phyloP scores from a whole-genome alignment of 92 coral and sea anemone species.

The Galaxea fascicularis region DNA sequence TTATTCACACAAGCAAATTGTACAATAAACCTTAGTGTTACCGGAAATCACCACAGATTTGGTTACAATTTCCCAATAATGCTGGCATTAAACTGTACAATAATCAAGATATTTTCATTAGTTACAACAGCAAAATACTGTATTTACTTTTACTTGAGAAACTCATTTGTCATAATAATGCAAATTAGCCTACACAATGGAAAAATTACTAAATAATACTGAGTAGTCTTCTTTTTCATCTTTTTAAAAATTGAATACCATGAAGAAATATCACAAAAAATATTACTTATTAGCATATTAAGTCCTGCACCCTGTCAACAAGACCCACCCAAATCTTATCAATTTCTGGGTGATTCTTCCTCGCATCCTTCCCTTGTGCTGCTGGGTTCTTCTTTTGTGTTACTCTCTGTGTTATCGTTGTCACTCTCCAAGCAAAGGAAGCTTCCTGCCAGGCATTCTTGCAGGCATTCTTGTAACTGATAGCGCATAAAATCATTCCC shows the following conservation, averaged over 20 bases:
- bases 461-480: constrained; percentile 26
- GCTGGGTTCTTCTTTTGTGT: not conserved
- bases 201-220: too few relatives aligned
- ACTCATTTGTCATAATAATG: not conserved
- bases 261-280: not conserved
- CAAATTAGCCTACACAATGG: not conserved
- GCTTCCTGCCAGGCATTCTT: constrained; percentile 5
- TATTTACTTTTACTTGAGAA: too few relatives aligned
- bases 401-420: not conserved
- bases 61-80: too few relatives aligned
- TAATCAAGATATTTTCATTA: too few relatives aligned
- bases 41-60: too few relatives aligned
- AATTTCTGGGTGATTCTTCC: too few relatives aligned
- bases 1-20: too few relatives aligned
- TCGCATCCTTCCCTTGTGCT: not conserved
- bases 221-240: too few relatives aligned
- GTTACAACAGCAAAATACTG: too few relatives aligned
- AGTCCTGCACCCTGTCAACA: not conserved
- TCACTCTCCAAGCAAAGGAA: not conserved
- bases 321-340: not conserved
- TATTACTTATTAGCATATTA: not conserved
- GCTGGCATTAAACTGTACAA: too few relatives aligned
- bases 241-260: not conserved
- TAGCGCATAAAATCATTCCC: not conserved
- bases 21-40: too few relatives aligned